A percentile compares a stretch with the other conserved stretches of the same genome.
phyloP scores from a whole-genome alignment of 2,113 vertebrate genomes.

The Peromyscus californicus region DNA sequence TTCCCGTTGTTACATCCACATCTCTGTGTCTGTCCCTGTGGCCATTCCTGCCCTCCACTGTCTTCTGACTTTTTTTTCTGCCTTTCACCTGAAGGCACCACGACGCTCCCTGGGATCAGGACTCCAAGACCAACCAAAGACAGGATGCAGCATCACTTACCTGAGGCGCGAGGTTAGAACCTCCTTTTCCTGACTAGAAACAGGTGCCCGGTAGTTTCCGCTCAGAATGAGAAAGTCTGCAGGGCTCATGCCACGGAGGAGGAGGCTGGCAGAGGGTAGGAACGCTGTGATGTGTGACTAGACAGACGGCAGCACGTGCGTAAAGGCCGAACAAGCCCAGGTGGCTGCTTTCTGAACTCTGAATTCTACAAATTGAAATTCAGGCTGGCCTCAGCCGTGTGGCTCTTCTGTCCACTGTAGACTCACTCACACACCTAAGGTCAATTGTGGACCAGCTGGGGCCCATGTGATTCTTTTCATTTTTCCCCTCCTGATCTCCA shows the following conservation, averaged over 20 bases:
- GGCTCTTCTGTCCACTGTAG: neutral
- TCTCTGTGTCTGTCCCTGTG: neutral
- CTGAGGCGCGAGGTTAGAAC: slow-evolving; percentile 14
- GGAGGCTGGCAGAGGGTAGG: neutral
- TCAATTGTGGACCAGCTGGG: neutral
- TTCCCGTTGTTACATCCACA: neutral
- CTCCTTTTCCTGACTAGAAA: neutral
- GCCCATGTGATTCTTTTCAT: neutral
- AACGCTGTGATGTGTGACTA: no score
- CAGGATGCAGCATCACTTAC: rapidly evolving
- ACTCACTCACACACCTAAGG: neutral
- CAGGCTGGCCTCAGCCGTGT: neutral
- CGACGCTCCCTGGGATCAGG: neutral
- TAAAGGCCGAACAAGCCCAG: neutral
- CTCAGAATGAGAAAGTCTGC: neutral
- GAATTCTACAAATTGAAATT: neutral
- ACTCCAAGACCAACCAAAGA: neutral
- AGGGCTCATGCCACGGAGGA: neutral
- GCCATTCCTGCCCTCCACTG: neutral
- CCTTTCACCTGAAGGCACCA: neutral
- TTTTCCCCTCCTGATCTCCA: neutral
- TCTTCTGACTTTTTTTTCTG: neutral
- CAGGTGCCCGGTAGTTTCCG: neutral
- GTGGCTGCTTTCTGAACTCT: neutral
- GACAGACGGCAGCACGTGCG: neutral